phyloP scores from a whole-genome alignment of 2,113 vertebrate species.

The Plecturocebus donacophilus region DNA sequence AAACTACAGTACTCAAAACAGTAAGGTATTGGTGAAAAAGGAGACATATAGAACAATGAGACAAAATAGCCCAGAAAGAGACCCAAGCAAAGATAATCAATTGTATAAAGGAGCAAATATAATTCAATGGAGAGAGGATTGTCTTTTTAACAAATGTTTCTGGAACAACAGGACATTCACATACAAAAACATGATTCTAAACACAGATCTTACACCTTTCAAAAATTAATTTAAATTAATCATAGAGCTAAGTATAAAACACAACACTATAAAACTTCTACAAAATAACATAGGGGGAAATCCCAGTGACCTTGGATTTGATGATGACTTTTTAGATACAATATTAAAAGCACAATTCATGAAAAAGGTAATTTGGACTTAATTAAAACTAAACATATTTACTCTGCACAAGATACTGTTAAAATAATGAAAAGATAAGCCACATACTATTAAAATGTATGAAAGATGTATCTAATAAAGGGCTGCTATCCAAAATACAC shows the following conservation, averaged over 20 bases:
- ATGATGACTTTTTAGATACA: background rate
- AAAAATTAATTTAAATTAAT: background rate
- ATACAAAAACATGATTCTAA: background rate
- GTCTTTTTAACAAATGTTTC: background rate
- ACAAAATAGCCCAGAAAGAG: background rate
- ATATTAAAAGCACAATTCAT: background rate
- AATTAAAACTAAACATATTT: background rate
- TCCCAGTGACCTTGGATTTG: background rate
- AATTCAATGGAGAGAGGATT: background rate
- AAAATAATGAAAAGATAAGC: background rate
- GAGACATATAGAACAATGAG: background rate
- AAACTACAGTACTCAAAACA: background rate
- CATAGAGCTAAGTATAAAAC: background rate
- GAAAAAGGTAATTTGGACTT: background rate
- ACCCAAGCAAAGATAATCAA: background rate
- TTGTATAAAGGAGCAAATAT: background rate
- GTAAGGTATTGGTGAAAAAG: background rate
- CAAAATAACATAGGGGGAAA: background rate
- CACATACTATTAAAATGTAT: background rate
- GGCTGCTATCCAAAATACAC: background rate
- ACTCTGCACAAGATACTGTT: background rate
- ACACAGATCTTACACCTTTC: background rate
- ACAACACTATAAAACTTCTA: background rate
- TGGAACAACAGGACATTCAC: background rate
- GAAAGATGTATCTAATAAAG: background rate